phyloP scores from a whole-genome alignment of 2,797 vertebrate genomes.

The Pelobates cultripes region DNA sequence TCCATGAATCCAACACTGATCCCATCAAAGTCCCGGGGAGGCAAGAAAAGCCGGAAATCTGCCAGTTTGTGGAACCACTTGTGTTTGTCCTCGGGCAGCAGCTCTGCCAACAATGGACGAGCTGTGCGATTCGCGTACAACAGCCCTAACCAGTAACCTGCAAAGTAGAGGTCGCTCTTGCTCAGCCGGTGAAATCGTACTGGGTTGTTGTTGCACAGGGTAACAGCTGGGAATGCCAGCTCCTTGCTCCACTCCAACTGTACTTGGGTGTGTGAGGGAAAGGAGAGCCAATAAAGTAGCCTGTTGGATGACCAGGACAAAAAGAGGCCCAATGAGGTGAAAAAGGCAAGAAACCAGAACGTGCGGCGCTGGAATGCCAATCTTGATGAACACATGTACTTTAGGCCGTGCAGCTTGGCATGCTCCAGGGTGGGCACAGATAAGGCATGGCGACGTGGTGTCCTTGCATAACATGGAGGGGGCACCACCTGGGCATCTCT shows the following conservation, averaged over 20 bases:
- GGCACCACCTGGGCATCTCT: slow-evolving; percentile 54
- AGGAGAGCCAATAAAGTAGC: slow-evolving; percentile 91
- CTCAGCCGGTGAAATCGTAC: slow-evolving; percentile 93
- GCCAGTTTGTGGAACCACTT: slow-evolving; percentile 95
- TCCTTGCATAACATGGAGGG: slow-evolving; percentile 62
- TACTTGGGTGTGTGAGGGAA: slow-evolving; percentile 91
- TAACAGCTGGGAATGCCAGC: slow-evolving; percentile 91
- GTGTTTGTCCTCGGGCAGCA: slow-evolving; percentile 85
- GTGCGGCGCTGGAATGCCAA: slow-evolving; percentile 80
- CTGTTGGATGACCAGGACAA: slow-evolving; percentile 95
- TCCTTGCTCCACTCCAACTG: slow-evolving; percentile 95
- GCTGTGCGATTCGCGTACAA: slow-evolving; percentile 90
- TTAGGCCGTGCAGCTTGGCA: slow-evolving; percentile 88
- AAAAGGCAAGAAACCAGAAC: slow-evolving; percentile 91
- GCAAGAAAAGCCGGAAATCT: slow-evolving; percentile 94
- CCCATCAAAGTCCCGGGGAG: slow-evolving; percentile 93
- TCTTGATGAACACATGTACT: slow-evolving; percentile 81
- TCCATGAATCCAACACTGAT: slow-evolving; percentile 97
- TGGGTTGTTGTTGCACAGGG: slow-evolving; percentile 98
- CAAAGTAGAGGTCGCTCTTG: slow-evolving; percentile 95
- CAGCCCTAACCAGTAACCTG: slow-evolving; percentile 93
- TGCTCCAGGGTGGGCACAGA: slow-evolving; percentile 74
- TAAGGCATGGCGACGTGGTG: slow-evolving; percentile 55
- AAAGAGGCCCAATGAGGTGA: slow-evolving; percentile 88
- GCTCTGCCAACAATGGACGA: slow-evolving; percentile 87